Evolutionary conservation across 1,140 invertebrate species (phyloP).

Genomic region (Aphelenchoides avenae): DNA sequence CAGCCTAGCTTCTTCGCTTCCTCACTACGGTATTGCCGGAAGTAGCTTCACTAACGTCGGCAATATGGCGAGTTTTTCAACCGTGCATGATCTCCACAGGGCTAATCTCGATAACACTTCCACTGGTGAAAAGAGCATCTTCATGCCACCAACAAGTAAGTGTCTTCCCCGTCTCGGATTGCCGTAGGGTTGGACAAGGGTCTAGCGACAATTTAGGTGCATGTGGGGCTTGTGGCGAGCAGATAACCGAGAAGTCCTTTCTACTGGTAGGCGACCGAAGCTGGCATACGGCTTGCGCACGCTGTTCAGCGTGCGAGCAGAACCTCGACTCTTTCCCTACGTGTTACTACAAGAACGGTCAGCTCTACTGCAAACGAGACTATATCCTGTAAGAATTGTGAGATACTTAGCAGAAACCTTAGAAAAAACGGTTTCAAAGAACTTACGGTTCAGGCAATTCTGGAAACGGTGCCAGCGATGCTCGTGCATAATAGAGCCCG

Average conservation of each 20-base stretch:
- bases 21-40: no score
- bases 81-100: no score
- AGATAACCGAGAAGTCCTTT: slow-evolving; percentile 6
- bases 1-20: no score
- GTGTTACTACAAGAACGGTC: slow-evolving; percentile 19
- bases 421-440: slow-evolving; percentile 3
- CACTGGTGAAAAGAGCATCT: no score
- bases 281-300: slow-evolving; percentile 16
- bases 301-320: slow-evolving; percentile 9
- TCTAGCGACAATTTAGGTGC: no score
- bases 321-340: background rate
- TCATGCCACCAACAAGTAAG: no score
- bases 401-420: background rate
- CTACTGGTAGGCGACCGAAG: slow-evolving; percentile 10
- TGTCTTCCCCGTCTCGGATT: no score
- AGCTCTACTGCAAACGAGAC: slow-evolving; percentile 23
- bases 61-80: no score
- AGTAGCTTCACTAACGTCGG: no score
- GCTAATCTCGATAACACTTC: no score
- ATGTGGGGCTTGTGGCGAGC: slow-evolving; percentile 2
- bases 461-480: slow-evolving; percentile 18
- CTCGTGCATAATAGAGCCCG: slow-evolving; percentile 13
- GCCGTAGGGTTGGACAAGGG: no score
- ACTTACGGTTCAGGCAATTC: slow-evolving; percentile 26
- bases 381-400: slow-evolving; percentile 31